phyloP scores from a whole-genome alignment of 2,113 vertebrate genomes.

The Siniperca knerii region DNA sequence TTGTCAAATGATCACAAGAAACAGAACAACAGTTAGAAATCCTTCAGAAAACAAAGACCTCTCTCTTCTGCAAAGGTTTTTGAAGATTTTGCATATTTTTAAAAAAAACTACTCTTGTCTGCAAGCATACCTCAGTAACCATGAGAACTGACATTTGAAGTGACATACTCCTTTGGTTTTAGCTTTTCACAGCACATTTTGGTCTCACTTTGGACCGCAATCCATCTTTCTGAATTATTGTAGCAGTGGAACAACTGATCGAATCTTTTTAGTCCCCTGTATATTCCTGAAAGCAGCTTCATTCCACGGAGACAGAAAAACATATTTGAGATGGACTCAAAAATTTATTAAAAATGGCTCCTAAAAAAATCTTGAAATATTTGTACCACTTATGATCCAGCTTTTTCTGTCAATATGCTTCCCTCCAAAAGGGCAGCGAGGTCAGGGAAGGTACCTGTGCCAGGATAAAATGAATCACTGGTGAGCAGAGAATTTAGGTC shows the following conservation, averaged over 20 bases:
- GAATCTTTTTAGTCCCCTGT: constrained; percentile 63
- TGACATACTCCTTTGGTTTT: constrained; percentile 75
- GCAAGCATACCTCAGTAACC: constrained; percentile 41
- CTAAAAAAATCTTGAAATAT: constrained; percentile 16
- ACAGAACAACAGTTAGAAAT: constrained; percentile 25
- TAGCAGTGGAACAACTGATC: constrained; percentile 67
- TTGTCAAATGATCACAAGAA: constrained; percentile 21
- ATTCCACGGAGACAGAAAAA: constrained; percentile 41
- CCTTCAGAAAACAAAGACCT: constrained; percentile 33
- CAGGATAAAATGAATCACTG: constrained; percentile 76
- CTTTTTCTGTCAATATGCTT: constrained; percentile 45
- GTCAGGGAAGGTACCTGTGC: constrained; percentile 61
- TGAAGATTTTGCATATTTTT: constrained; percentile 57
- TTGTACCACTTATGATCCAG: constrained; percentile 13
- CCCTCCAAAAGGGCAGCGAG: constrained; percentile 36
- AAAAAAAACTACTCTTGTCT: constrained; percentile 44
- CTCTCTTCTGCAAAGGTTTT: constrained; percentile 40
- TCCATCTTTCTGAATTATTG: constrained; percentile 76
- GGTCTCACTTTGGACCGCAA: constrained; percentile 61
- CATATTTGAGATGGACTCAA: constrained; percentile 44
- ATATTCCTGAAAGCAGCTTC: constrained; percentile 63
- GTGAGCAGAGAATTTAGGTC: constrained; percentile 77
- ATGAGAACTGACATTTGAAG: constrained; percentile 72
- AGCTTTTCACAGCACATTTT: constrained; percentile 73
- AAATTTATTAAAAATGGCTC: constrained; percentile 26